Conservation (phyloP, 2,113 vertebrate genomes). For the Desmodus rotundus region DNA sequence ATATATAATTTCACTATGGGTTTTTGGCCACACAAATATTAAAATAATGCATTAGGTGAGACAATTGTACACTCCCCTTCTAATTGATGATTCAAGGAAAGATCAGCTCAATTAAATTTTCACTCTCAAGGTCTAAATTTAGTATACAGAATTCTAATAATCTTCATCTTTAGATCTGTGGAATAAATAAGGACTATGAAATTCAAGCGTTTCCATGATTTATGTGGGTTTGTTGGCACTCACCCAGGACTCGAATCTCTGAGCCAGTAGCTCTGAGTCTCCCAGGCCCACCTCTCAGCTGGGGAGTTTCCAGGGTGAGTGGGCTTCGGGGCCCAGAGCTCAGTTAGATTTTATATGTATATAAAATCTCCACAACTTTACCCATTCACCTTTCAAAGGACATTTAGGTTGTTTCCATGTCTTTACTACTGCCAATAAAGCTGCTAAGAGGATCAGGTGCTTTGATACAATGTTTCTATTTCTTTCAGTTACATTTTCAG, state of each 20-base stretch:
- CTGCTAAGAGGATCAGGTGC: neutral
- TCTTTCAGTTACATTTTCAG: neutral
- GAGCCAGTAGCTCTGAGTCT: neutral
- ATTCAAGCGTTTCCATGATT: constrained; percentile 20
- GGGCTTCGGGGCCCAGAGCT: neutral
- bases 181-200: neutral
- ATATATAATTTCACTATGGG: too few relatives aligned
- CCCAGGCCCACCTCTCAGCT: neutral
- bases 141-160: neutral
- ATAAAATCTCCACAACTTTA: too few relatives aligned
- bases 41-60: neutral
- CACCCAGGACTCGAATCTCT: neutral
- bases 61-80: neutral
- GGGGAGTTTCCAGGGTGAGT: neutral
- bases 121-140: constrained; percentile 18
- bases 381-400: neutral
- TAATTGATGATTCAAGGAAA: neutral
- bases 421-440: neutral
- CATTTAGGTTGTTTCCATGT: neutral
- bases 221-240: neutral
- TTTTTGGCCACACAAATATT: neutral
- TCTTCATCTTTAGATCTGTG: constrained; percentile 7
- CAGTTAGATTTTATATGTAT: too few relatives aligned
- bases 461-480: neutral
- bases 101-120: neutral